Evolutionary conservation across 2,113 vertebrate genomes (phyloP).

Genomic region (Gambusia affinis): DNA sequence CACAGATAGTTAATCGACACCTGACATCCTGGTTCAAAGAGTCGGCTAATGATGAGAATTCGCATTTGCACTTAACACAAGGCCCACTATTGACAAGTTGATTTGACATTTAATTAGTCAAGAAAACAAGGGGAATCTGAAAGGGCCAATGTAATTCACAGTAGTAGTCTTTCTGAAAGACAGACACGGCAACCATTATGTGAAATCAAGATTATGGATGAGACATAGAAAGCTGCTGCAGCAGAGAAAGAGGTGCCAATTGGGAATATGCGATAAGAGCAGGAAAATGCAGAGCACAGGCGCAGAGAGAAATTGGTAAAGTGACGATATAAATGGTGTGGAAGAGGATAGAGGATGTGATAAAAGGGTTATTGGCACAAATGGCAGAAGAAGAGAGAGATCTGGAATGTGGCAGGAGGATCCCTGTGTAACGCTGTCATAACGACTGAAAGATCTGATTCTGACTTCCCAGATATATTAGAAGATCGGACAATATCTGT

Average conservation of each 20-base stretch:
- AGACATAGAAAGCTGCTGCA: conserved; percentile 13
- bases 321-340: conserved; percentile 30
- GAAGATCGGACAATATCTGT: neutral
- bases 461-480: neutral
- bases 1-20: conserved; percentile 28
- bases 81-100: conserved; percentile 30
- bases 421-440: neutral
- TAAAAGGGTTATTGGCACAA: neutral
- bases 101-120: conserved; percentile 38
- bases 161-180: neutral
- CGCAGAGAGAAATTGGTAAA: conserved; percentile 34
- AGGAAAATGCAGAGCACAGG: conserved; percentile 35
- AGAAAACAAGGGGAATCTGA: neutral
- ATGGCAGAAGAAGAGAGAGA: neutral
- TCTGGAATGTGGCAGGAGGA: neutral
- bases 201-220: conserved; percentile 21
- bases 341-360: conserved; percentile 20
- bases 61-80: conserved; percentile 31
- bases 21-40: conserved; percentile 41
- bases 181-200: conserved; percentile 22
- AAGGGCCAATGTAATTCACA: conserved; percentile 16
- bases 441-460: neutral
- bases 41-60: conserved; percentile 42
- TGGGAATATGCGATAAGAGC: conserved; percentile 25
- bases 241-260: conserved; percentile 15